phyloP scores from a whole-genome alignment of 2,113 vertebrate species.

The Pluvialis apricaria region DNA sequence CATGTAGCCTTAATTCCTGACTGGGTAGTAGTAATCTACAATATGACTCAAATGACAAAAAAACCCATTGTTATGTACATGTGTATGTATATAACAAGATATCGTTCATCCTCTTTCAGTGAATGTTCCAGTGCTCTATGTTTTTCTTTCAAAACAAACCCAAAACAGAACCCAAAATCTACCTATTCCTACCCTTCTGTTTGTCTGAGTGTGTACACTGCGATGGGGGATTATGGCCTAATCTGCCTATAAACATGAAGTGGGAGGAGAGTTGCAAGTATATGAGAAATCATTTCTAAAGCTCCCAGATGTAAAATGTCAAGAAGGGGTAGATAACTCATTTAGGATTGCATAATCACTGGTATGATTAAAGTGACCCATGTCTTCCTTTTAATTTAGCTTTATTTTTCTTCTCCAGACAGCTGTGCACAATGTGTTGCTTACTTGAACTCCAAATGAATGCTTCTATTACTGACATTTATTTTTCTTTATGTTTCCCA shows the following conservation, averaged over 20 bases:
- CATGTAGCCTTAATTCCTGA: neutral
- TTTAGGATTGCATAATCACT: conserved; percentile 68
- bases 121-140: neutral
- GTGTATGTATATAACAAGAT: neutral
- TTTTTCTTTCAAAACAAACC: neutral
- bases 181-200: neutral
- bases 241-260: neutral
- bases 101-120: neutral
- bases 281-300: conserved; percentile 56
- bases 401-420: conserved; percentile 75
- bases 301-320: conserved; percentile 64
- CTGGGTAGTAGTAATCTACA: neutral
- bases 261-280: neutral
- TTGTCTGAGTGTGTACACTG: neutral
- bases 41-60: neutral
- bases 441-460: conserved; percentile 54
- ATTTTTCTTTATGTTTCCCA: conserved; percentile 74
- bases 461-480: conserved; percentile 66
- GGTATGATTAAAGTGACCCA: conserved; percentile 69
- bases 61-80: neutral
- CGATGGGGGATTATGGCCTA: neutral
- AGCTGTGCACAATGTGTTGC: conserved; percentile 79
- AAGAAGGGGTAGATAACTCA: conserved; percentile 58
- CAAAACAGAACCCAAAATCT: neutral
- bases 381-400: conserved; percentile 66